These are phyloP conservation scores for Mellilla xanthometata DNA, from an alignment of 2,888 invertebrate species.

Conservation along the genomic window DNA sequence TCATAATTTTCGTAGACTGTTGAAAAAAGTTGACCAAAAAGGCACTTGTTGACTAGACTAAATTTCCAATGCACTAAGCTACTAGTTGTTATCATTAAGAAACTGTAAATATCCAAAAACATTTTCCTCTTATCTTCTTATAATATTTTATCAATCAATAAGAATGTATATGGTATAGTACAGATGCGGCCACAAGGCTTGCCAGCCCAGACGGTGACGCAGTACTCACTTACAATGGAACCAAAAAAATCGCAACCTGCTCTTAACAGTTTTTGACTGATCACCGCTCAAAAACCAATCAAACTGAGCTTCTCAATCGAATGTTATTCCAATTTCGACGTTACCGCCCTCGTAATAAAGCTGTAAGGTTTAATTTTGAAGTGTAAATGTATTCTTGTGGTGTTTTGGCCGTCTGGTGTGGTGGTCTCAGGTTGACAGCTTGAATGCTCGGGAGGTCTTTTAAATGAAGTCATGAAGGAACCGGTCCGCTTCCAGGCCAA, in stretches of 20 bases:
- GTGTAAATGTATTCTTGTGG: slow-evolving; percentile 4
- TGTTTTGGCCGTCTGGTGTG: slow-evolving; percentile 20
- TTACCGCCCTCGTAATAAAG: background rate
- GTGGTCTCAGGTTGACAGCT: slow-evolving; percentile 29
- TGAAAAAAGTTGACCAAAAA: too few species aligned
- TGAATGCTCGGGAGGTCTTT: slow-evolving; percentile 35
- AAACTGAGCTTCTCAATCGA: slow-evolving; percentile 7
- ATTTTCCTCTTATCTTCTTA: too few species aligned
- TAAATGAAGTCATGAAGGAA: slow-evolving; percentile 41
- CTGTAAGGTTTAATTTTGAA: background rate
- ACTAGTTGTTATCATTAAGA: too few species aligned
- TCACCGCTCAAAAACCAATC: slow-evolving; percentile 37
- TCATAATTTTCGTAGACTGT: too few species aligned
- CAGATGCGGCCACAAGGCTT: too few species aligned
- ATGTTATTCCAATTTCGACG: slow-evolving; percentile 24
- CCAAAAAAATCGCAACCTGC: slow-evolving; percentile 37
- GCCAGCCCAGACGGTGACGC: background rate
- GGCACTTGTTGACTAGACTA: too few species aligned
- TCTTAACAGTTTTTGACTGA: slow-evolving; percentile 50
- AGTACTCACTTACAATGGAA: background rate
- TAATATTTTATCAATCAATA: too few species aligned
- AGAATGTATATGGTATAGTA: too few species aligned
- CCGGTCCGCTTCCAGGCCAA: slow-evolving; percentile 28
- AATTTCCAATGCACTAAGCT: too few species aligned
- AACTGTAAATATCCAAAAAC: too few species aligned